These are phyloP conservation scores for Thecocarcelia acutangulata DNA, from an alignment of 2,888 invertebrate genomes.

Conservation along the genomic window DNA sequence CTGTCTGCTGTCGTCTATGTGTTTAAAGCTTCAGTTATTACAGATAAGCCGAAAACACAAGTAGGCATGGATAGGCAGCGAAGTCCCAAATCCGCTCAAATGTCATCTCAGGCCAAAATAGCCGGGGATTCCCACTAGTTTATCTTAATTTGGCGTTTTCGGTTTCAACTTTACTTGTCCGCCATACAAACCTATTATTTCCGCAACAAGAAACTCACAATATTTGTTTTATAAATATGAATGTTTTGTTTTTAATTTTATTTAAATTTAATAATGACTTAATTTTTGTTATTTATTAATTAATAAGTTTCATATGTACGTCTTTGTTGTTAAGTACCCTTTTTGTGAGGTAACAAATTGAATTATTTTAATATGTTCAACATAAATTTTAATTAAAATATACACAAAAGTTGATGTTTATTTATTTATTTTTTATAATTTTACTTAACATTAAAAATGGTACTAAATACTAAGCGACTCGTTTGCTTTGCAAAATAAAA, in stretches of 20 bases:
- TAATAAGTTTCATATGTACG: neutral
- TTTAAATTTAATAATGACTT: constrained; percentile 64
- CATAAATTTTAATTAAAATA: constrained; percentile 63
- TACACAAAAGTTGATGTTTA: neutral
- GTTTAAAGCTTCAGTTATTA: too few species aligned
- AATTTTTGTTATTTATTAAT: constrained; percentile 25
- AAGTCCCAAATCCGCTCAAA: too few species aligned
- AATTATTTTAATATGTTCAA: constrained; percentile 60
- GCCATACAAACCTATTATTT: constrained; percentile 3
- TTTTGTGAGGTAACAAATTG: constrained; percentile 55
- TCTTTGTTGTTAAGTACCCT: constrained; percentile 48
- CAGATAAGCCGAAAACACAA: too few species aligned
- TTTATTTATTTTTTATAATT: constrained; percentile 2
- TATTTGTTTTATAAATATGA: constrained; percentile 29
- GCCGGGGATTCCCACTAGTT: too few species aligned
- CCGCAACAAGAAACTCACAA: neutral
- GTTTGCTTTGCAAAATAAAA: constrained; percentile 70
- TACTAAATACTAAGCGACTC: constrained; percentile 72
- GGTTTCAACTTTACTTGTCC: neutral
- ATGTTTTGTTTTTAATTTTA: constrained; percentile 36
- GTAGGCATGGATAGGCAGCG: too few species aligned
- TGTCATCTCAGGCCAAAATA: too few species aligned
- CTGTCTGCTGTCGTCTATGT: too few species aligned
- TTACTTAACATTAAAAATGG: constrained; percentile 51
- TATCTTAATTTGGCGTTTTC: too few species aligned